A percentile compares a stretch with the other conserved stretches of the same genome.
These are phyloP conservation scores for Eulithis prunata DNA, from an alignment of 2,888 invertebrate species.

Conservation along the genomic window DNA sequence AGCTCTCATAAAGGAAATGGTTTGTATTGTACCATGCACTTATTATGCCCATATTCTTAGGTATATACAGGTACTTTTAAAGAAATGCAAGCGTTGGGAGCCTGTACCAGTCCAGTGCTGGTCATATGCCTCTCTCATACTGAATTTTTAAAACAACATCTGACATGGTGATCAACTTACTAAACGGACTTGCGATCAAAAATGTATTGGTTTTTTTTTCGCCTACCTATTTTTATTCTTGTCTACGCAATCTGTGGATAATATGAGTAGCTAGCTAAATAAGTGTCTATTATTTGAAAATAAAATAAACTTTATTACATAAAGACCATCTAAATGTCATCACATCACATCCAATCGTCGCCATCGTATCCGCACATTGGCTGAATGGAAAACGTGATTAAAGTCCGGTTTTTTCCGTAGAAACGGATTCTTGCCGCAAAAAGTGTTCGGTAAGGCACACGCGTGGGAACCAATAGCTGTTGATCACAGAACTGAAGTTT, in stretches of 20 bases:
- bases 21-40: background rate
- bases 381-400: constrained; percentile 80
- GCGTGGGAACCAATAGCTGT: constrained; percentile 71
- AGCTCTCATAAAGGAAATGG: background rate
- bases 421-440: constrained; percentile 71
- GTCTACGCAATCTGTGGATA: no score
- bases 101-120: no score
- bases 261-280: background rate
- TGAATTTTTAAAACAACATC: no score
- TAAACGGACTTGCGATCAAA: no score
- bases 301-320: constrained; percentile 24
- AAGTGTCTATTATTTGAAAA: background rate
- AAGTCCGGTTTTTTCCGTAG: constrained; percentile 70
- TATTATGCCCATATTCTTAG: no score
- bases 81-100: no score
- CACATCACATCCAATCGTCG: constrained; percentile 47
- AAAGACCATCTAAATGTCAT: constrained; percentile 39
- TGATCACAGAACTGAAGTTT: constrained; percentile 40
- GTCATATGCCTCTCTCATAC: no score
- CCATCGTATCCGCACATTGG: constrained; percentile 52
- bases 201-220: no score
- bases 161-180: no score
- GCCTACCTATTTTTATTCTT: no score
- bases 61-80: no score
- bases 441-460: constrained; percentile 80